Conservation (phyloP, 2,888 invertebrate genomes). For the Drosophila multiciliata region DNA sequence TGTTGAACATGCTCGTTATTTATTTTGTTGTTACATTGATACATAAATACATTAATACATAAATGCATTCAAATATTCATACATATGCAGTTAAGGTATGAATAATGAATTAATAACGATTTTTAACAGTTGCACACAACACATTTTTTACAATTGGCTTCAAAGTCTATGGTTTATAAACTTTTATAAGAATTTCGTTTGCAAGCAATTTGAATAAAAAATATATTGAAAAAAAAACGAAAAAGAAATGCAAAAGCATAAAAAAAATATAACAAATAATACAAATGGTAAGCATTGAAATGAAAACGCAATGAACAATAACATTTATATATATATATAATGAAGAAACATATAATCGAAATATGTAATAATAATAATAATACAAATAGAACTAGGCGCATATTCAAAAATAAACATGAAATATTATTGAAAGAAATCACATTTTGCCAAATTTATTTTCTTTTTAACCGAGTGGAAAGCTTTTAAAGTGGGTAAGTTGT, state of each 20-base stretch:
- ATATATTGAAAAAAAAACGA: constrained; percentile 31
- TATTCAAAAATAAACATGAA: constrained; percentile 79
- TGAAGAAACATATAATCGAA: constrained; percentile 73
- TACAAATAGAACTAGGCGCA: constrained; percentile 80
- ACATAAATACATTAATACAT: constrained; percentile 29
- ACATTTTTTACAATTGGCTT: constrained; percentile 62
- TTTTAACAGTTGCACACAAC: constrained; percentile 54
- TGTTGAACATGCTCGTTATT: constrained; percentile 72
- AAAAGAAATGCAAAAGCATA: constrained; percentile 17
- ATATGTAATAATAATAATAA: constrained; percentile 55
- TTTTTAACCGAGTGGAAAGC: neutral
- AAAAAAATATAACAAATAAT: constrained; percentile 36
- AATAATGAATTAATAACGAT: constrained; percentile 27
- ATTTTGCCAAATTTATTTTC: neutral
- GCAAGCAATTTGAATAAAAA: constrained; percentile 62
- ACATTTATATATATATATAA: constrained; percentile 69
- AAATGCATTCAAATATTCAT: constrained; percentile 41
- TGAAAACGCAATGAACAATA: constrained; percentile 73
- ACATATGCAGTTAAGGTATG: constrained; percentile 50
- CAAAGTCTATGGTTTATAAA: constrained; percentile 47
- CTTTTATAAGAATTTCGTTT: constrained; percentile 64
- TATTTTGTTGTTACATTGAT: constrained; percentile 60
- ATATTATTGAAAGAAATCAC: constrained; percentile 72
- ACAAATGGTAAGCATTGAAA: constrained; percentile 56
- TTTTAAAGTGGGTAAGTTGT: constrained; percentile 7